Evolutionary conservation across 2,113 vertebrate species (phyloP), one percentile per base, ranked within the genome.

Genomic region (Phyllopteryx taeniolatus): DNA sequence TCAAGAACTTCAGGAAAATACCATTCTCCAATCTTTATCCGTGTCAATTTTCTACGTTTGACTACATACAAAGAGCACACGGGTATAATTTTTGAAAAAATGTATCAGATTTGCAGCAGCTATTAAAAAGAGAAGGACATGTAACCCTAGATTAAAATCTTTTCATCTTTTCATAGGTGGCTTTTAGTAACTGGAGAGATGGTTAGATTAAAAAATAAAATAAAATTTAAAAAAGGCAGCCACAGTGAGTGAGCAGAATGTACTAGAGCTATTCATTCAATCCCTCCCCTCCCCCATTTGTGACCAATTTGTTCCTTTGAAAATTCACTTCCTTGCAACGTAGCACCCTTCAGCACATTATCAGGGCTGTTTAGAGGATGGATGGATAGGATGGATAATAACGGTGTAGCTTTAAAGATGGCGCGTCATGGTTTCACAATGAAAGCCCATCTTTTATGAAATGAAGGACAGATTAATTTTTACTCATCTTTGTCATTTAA

Each of bases 101-200:
- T 46, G 13, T 20, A 53, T 56, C 22, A 22, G 13, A 51, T 0
- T 67, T 7, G 14, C 44, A 11, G 39, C 22, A 33, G 22, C 31
- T 35, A 39, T 17, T n/a, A 27, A 53, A 61, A 68, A 33, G 15
- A 53, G 8, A 49, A 49, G 46, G 27, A 53, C 27, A 70, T 12
- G 49, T 62, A 54, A 67, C 51, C 62, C 7, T 51, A 5, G 11
- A 71, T 67, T 3, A 2, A 46, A 53, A 19, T 35, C 8, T 65
- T 20, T 44, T 44, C 59, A 33, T 72, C 4, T 31, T 57, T 46
- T 67, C 20, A 14, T 33, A 63, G 72, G 17, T 35, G 6, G 7
- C 1, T 20, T 72, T 71, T 51, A 61, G n/a, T 51, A 43, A 82
- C 72, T 53, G 35, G 39, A 64, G 70, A 65, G 78, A 68, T 7